Conservation (phyloP, 2,888 invertebrate genomes). For the Anthoptus insignis region DNA sequence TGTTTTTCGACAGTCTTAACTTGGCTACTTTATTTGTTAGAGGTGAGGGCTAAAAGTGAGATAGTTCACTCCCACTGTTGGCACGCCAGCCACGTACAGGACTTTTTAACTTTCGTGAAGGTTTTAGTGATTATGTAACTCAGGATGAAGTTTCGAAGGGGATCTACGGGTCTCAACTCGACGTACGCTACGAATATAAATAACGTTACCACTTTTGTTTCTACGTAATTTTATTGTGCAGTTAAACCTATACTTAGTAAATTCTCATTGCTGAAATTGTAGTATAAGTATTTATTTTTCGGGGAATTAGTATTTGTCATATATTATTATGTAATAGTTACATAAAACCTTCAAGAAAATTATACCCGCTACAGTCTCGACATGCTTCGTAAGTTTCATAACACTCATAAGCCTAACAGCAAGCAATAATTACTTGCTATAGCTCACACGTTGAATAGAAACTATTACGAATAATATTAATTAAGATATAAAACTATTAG, state of each 20-base stretch:
- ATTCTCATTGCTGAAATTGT: too few species aligned
- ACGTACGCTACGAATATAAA: constrained; percentile 23
- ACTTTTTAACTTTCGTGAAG: constrained; percentile 66
- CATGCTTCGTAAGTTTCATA: not conserved
- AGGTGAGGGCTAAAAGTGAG: constrained; percentile 81
- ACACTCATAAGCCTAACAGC: not conserved
- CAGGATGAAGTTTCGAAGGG: constrained; percentile 42
- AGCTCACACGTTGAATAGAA: not conserved
- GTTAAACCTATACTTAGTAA: not conserved
- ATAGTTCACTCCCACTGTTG: constrained; percentile 70
- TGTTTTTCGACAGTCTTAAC: constrained; percentile 47
- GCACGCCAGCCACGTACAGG: constrained; percentile 63
- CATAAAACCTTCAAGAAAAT: constrained; percentile 4
- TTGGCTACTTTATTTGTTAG: constrained; percentile 78
- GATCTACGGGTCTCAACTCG: constrained; percentile 14
- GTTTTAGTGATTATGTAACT: constrained; percentile 56
- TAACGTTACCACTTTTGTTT: constrained; percentile 6
- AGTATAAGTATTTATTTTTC: too few species aligned
- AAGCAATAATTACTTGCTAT: not conserved
- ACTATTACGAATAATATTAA: not conserved
- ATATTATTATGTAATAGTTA: not conserved
- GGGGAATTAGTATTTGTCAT: too few species aligned
- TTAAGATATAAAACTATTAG: not conserved
- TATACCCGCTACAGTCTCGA: constrained; percentile 1
- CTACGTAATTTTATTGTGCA: not conserved